Evolutionary conservation across 2,113 vertebrate species (phyloP).

Genomic region (Sisor rabdophorus): DNA sequence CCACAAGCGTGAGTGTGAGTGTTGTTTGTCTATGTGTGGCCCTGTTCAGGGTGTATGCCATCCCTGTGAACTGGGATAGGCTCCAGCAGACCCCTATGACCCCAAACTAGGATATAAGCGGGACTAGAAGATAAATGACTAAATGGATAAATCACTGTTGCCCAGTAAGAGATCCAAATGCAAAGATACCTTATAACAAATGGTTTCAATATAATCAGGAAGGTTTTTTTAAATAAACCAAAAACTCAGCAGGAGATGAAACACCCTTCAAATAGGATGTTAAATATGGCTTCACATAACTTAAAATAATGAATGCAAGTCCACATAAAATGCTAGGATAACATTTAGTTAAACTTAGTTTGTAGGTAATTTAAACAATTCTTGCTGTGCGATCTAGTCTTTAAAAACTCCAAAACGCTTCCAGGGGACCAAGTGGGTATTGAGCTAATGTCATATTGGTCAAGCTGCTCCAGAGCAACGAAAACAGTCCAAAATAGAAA

Average conservation of each 20-base stretch:
- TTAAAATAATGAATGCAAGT: conserved; percentile 19
- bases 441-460: conserved; percentile 11
- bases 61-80: too few species aligned
- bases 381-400: conserved; percentile 11
- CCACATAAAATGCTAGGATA: conserved; percentile 25
- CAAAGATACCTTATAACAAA: neutral
- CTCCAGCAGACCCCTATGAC: too few species aligned
- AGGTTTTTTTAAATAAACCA: neutral
- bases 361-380: conserved; percentile 39
- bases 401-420: conserved; percentile 1
- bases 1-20: too few species aligned
- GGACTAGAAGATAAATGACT: too few species aligned
- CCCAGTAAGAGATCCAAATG: neutral
- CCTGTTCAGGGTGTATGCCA: too few species aligned
- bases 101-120: too few species aligned
- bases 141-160: neutral
- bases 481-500: conserved; percentile 6
- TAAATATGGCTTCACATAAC: conserved; percentile 11
- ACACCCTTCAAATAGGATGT: conserved; percentile 11
- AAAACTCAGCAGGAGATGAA: conserved; percentile 10
- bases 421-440: conserved; percentile 7
- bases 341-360: conserved; percentile 43
- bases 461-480: conserved; percentile 1
- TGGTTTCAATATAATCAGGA: neutral
- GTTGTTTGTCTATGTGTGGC: too few species aligned